A percentile compares a stretch with the other conserved stretches of the same genome.
Evolutionary conservation across 2,888 invertebrate species (phyloP).

Genomic region (Pristionchus arcanus): DNA sequence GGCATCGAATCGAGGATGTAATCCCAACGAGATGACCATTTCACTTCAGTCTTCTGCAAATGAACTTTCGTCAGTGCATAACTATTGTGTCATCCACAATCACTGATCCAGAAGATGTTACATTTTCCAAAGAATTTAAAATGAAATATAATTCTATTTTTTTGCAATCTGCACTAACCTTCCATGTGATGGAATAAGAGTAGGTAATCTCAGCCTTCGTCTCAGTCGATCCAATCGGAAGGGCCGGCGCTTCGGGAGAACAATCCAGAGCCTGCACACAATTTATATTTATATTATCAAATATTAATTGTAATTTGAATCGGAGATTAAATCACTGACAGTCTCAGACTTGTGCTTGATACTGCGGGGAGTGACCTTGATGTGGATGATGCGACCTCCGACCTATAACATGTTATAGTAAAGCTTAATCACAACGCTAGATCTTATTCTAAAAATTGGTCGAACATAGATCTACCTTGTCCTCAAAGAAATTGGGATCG

Average conservation of each 20-base stretch:
- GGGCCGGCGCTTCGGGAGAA: constrained; percentile 83
- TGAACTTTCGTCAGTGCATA: background rate
- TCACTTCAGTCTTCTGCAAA: constrained; percentile 82
- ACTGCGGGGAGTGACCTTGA: constrained; percentile 82
- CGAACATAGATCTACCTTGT: constrained; percentile 80
- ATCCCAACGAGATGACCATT: constrained; percentile 99
- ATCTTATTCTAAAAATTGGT: background rate
- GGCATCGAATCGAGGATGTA: constrained; percentile 98
- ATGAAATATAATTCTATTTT: too few species aligned
- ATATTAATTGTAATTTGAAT: background rate
- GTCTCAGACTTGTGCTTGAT: constrained; percentile 70
- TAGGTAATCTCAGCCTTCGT: constrained; percentile 85
- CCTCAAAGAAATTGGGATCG: constrained; percentile 87
- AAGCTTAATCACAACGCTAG: background rate
- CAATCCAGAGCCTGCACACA: constrained; percentile 66
- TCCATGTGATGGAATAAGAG: constrained; percentile 90
- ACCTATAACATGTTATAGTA: constrained; percentile 79
- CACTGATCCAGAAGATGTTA: background rate
- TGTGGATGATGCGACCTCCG: constrained; percentile 89
- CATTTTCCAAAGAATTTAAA: too few species aligned
- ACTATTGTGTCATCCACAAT: background rate
- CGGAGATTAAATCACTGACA: background rate
- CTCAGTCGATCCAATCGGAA: constrained; percentile 85
- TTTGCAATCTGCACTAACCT: constrained; percentile 80
- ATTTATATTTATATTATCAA: background rate